Percentiles rank a stretch among this genome's conserved stretches.
These are phyloP conservation scores for Brachyistius frenatus DNA, from an alignment of 2,113 vertebrate genomes.

Conservation along the genomic window DNA sequence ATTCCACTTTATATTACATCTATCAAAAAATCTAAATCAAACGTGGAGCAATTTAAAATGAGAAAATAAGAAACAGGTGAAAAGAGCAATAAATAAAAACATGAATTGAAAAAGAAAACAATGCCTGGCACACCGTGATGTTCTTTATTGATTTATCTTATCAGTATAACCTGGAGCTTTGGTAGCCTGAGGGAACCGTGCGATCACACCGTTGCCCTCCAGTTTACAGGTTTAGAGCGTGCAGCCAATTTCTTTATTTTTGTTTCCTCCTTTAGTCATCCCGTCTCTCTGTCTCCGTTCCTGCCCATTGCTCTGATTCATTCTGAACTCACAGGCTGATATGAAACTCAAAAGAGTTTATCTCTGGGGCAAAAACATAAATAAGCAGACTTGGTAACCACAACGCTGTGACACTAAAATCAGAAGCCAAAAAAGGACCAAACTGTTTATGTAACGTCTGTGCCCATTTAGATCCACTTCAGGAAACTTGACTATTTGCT, in stretches of 20 bases:
- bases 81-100: too few relatives aligned
- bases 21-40: too few relatives aligned
- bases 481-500: neutral
- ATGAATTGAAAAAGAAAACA: neutral
- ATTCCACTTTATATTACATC: too few relatives aligned
- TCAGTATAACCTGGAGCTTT: constrained; percentile 28
- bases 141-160: constrained; percentile 28
- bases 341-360: constrained; percentile 14
- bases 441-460: neutral
- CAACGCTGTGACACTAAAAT: constrained; percentile 4
- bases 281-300: neutral
- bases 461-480: neutral
- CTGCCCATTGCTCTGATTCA: constrained; percentile 5
- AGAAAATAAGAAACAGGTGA: too few relatives aligned
- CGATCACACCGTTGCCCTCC: constrained; percentile 5
- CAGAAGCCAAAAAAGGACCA: neutral
- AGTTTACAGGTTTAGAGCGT: neutral
- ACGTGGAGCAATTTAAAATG: too few relatives aligned
- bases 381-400: neutral
- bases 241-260: constrained; percentile 6
- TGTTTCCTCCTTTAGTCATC: neutral
- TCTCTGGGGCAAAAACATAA: constrained; percentile 18
- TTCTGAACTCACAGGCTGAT: constrained; percentile 22
- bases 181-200: constrained; percentile 9
- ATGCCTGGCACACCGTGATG: neutral